These are phyloP conservation scores for Channallabes apus DNA, from an alignment of 2,797 vertebrate genomes.

Conservation along the genomic window DNA sequence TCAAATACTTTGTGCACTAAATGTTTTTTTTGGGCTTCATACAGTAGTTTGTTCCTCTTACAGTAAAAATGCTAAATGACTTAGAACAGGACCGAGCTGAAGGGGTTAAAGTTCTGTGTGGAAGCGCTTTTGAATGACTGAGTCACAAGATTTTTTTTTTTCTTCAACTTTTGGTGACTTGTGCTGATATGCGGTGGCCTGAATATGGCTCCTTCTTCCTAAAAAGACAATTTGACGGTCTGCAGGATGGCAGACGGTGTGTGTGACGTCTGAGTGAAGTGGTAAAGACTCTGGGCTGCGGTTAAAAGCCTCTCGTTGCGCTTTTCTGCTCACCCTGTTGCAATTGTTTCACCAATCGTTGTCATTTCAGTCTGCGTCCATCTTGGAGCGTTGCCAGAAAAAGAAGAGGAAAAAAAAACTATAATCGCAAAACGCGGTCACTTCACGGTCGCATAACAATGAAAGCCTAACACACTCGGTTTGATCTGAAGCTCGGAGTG, in stretches of 20 bases:
- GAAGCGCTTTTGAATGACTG: not conserved
- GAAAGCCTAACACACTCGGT: slow-evolving; percentile 9
- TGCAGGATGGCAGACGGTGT: slow-evolving; percentile 22
- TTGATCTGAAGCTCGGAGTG: slow-evolving; percentile 19
- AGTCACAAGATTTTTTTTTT: not conserved
- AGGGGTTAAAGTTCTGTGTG: not conserved
- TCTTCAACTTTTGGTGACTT: not conserved
- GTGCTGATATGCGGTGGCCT: slow-evolving; percentile 22
- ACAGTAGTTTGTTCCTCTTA: not conserved
- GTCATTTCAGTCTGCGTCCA: slow-evolving; percentile 29
- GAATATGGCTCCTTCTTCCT: slow-evolving; percentile 68
- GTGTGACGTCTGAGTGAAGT: slow-evolving; percentile 42
- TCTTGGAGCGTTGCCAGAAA: slow-evolving; percentile 23
- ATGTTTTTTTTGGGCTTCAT: not conserved
- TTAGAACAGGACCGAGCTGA: not conserved
- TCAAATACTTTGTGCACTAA: not conserved
- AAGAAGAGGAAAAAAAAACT: not conserved
- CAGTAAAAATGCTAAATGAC: not conserved
- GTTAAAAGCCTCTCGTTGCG: slow-evolving; percentile 40
- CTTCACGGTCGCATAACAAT: slow-evolving; percentile 24
- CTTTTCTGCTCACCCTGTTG: slow-evolving; percentile 33
- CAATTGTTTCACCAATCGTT: slow-evolving; percentile 34
- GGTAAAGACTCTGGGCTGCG: slow-evolving; percentile 29
- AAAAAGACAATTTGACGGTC: slow-evolving; percentile 70
- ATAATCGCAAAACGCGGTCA: slow-evolving; percentile 15